Percentiles rank a stretch among this genome's conserved stretches.
Conservation (phyloP, 2,113 vertebrate genomes). For the Aptenodytes patagonicus region DNA sequence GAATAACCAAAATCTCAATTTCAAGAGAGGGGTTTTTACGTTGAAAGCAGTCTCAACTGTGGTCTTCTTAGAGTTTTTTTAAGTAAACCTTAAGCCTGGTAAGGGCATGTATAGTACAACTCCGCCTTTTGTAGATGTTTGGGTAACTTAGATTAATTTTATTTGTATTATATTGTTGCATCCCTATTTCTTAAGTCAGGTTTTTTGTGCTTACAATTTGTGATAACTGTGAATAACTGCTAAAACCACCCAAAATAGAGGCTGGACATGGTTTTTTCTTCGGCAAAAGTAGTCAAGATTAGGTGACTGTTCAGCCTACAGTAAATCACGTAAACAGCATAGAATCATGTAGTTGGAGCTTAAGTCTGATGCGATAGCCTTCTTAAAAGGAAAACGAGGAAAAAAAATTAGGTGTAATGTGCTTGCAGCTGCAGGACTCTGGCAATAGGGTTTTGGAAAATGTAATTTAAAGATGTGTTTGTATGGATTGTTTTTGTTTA, state of each 20-base stretch:
- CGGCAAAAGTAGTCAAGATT: conserved; percentile 77
- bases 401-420: conserved; percentile 42
- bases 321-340: conserved; percentile 70
- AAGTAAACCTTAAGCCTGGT: conserved; percentile 60
- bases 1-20: conserved; percentile 75
- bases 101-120: conserved; percentile 20
- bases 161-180: conserved; percentile 81
- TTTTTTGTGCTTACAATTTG: conserved; percentile 87
- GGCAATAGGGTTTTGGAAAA: conserved; percentile 75
- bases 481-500: conserved; percentile 87
- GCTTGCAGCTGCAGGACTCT: conserved; percentile 77
- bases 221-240: conserved; percentile 96
- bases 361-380: conserved; percentile 58
- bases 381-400: conserved; percentile 58
- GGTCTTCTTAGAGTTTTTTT: conserved; percentile 60
- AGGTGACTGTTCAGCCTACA: conserved; percentile 75
- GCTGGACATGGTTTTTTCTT: conserved; percentile 74
- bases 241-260: conserved; percentile 83
- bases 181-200: conserved; percentile 84
- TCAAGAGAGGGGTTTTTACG: conserved; percentile 57
- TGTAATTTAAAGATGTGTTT: conserved; percentile 82
- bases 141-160: conserved; percentile 71
- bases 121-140: conserved; percentile 72
- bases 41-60: conserved; percentile 55
- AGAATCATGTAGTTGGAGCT: conserved; percentile 63